Base-by-base conservation (phyloP, 2,113 vertebrate genomes). In the Chascanopsetta lugubris region DNA sequence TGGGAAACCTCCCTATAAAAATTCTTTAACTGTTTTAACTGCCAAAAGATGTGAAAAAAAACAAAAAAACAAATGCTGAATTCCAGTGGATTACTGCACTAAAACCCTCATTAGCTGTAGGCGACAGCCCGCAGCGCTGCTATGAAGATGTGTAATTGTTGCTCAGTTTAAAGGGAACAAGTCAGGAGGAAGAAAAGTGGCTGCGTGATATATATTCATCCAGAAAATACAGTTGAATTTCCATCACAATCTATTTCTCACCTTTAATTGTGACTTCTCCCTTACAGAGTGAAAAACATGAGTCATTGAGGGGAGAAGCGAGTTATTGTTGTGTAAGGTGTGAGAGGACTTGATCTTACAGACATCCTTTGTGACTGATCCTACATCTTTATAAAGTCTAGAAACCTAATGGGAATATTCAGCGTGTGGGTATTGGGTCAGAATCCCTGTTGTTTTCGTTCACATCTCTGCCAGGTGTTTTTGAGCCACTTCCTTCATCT, bases 171-270 rank as follows among this genome's bases (percentile, higher is more conserved):
- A 53, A 74, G 62, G 21, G 11, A 53, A 54, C 4, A 30, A 10
- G 15, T 10, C 25, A 6, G 56, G 20, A 26, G 34, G 34, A 48
- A 59, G 11, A 50, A 17, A 53, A 47, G 22, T 32, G 21, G 5
- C 38, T 1, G 6, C 17, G 54, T 60, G n/a, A 11, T 12, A 25
- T 51, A 4, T n/a, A 24, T 45, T 46, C n/a, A 13, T 36, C 34
- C 3, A 36, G 34, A 13, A 15, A 15, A 40, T 50, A 38, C 25
- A 12, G 58, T 17, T 20, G 8, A 22, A 61, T 51, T 29, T 63
- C 30, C 48, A 22, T 59, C 53, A 55, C 50, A 75, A 60, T n/a
- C 61, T 51, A 45, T 67, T 70, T 71, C 57, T 71, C 65, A 62
- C 34, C 3, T 42, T 42, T 27, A 22, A 61, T 73, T 63, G 65